Evolutionary conservation across 2,113 vertebrate genomes (phyloP).

Genomic region (Caranx ignobilis): DNA sequence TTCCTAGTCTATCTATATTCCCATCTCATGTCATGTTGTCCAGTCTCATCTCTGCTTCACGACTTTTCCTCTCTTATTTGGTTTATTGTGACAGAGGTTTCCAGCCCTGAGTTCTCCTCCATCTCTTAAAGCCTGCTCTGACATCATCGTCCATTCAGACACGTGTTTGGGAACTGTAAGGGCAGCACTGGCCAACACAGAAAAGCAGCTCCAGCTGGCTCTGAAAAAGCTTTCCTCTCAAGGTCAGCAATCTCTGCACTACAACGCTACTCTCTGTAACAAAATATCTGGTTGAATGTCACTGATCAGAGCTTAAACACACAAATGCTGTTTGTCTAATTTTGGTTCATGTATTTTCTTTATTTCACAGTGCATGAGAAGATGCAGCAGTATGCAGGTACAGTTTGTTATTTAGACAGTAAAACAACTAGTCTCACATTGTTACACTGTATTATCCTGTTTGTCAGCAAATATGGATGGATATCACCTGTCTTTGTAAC

Average conservation of each 20-base stretch:
- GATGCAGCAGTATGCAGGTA: slow-evolving; percentile 74
- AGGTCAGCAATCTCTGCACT: slow-evolving; percentile 37
- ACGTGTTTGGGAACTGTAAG: slow-evolving; percentile 60
- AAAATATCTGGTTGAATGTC: neutral
- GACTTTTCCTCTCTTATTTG: neutral
- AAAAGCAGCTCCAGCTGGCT: slow-evolving; percentile 48
- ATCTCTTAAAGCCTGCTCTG: slow-evolving; percentile 5
- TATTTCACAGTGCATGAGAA: slow-evolving; percentile 66
- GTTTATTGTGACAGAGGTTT: slow-evolving; percentile 61
- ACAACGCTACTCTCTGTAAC: neutral
- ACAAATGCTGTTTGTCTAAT: slow-evolving; percentile 13
- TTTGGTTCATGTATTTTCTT: neutral
- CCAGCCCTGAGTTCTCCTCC: slow-evolving; percentile 47
- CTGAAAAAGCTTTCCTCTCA: slow-evolving; percentile 48
- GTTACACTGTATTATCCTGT: neutral
- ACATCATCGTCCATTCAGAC: slow-evolving; percentile 54
- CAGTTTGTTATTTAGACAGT: neutral
- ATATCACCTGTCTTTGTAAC: neutral
- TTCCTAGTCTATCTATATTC: neutral
- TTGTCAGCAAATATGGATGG: neutral
- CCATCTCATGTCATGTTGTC: neutral
- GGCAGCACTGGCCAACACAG: slow-evolving; percentile 28
- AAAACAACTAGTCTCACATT: neutral
- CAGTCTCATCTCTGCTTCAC: neutral
- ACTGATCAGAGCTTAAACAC: neutral